Evolutionary conservation across 2,113 vertebrate genomes (phyloP), one percentile per base, ranked within the genome.

Genomic region (Macquaria australasica): DNA sequence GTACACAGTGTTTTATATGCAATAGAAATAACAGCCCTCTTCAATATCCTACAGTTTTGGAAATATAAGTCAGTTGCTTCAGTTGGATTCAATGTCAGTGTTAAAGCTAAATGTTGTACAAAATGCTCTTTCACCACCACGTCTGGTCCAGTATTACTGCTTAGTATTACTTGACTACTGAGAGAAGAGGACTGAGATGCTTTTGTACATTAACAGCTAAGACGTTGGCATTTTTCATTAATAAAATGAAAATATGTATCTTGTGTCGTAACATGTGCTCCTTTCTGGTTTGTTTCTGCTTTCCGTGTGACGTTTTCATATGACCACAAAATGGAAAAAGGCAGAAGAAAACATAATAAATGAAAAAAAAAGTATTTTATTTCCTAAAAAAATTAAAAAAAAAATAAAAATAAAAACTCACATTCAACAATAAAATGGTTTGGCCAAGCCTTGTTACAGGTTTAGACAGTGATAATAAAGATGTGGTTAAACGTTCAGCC

Each of bases 171-270:
- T 77, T 67, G 51, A 63, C 50, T 25, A 6, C 60, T 20, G 41
- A 82, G 21, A 70, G 73, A 74, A 79, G 31, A 69, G 31, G n/a
- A 85, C 1, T 62, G 48, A 60, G 70, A 73, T 28, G 58, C 85
- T 87, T 90, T 87, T 92, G 83, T 91, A 87, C 84, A 90, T 90
- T 88, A 92, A 87, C 83, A 85, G 88, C 82, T 89, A 39, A 92
- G 83, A 34, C 77, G 77, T 91, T 79, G 69, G 0, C 56, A n/a
- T 79, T 90, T 92, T 87, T 83, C 84, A 85, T 88, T 55, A 89
- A 90, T 91, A 91, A 93, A 93, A 91, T 71, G 71, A 74, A 90
- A 88, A 90, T 70, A 41, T 41, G 8, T 85, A 86, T 79, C 15
- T 82, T 41, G 75, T 88, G 82, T 87, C 80, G 59, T 16, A 58